Conservation (phyloP, 2,888 invertebrate genomes). For the Acrobasis suavella region DNA sequence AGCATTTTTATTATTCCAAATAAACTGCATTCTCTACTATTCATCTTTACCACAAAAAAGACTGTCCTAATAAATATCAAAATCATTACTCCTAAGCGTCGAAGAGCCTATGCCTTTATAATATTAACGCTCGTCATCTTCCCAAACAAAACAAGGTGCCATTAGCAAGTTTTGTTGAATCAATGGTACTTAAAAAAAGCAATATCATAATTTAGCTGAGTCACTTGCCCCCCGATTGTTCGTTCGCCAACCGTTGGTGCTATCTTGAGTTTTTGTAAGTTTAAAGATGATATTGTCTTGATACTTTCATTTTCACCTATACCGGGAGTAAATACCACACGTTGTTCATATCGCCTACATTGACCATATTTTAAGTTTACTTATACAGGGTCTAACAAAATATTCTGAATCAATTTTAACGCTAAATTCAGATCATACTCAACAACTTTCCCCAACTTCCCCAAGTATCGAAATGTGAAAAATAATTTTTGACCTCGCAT, state of each 20-base stretch:
- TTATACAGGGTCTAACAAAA: too few species aligned
- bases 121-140: conserved; percentile 62
- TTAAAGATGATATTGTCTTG: conserved; percentile 40
- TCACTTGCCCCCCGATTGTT: conserved; percentile 65
- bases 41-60: background rate
- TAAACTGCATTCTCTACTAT: background rate
- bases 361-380: too few species aligned
- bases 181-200: conserved; percentile 69
- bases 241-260: conserved; percentile 48
- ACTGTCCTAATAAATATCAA: conserved; percentile 4
- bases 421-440: too few species aligned
- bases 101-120: conserved; percentile 33
- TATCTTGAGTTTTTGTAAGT: conserved; percentile 48
- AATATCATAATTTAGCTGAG: conserved; percentile 68
- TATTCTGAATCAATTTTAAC: too few species aligned
- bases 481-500: too few species aligned
- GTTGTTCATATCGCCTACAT: too few species aligned
- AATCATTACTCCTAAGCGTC: conserved; percentile 1
- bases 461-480: too few species aligned
- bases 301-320: conserved; percentile 39
- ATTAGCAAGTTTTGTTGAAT: conserved; percentile 72
- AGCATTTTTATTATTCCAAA: background rate
- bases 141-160: conserved; percentile 68
- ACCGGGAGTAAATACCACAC: too few species aligned
- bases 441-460: too few species aligned